These are phyloP conservation scores for Alces alces DNA, from an alignment of 2,113 vertebrate genomes.

Conservation along the genomic window DNA sequence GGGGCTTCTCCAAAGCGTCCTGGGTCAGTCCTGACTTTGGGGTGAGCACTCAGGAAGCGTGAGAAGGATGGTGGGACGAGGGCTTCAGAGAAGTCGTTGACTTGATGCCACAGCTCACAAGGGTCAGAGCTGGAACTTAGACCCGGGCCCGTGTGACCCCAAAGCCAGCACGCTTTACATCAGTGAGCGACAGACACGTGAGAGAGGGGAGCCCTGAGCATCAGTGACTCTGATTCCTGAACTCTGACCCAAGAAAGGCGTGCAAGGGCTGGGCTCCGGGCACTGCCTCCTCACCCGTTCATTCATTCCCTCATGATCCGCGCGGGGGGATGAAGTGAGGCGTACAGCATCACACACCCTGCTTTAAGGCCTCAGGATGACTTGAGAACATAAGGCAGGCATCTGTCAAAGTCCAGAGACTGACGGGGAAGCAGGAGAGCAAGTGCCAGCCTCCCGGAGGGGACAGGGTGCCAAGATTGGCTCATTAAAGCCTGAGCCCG, in stretches of 20 bases:
- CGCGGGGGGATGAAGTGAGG: accelerated
- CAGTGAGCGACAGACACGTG: accelerated
- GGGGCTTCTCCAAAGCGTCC: not conserved
- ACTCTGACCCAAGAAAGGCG: accelerated
- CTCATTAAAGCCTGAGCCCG: accelerated
- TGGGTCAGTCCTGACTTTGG: not conserved
- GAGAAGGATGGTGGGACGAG: accelerated
- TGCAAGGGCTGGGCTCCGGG: accelerated
- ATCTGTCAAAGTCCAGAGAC: not conserved
- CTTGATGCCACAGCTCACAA: no score
- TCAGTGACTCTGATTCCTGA: accelerated
- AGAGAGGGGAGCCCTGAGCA: not conserved
- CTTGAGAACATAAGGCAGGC: accelerated
- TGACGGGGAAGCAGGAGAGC: accelerated
- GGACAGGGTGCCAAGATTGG: accelerated
- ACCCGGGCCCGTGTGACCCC: not conserved
- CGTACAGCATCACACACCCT: accelerated
- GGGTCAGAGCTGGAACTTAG: not conserved
- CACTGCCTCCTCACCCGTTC: accelerated
- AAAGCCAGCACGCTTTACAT: not conserved
- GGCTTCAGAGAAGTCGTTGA: not conserved
- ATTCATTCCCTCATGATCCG: not conserved
- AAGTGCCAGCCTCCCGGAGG: accelerated
- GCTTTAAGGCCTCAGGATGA: not conserved
- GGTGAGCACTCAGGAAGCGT: not conserved